Percentiles rank a stretch among this genome's conserved stretches.
Conservation (phyloP, 2,113 vertebrate species). For the Labrus mixtus region DNA sequence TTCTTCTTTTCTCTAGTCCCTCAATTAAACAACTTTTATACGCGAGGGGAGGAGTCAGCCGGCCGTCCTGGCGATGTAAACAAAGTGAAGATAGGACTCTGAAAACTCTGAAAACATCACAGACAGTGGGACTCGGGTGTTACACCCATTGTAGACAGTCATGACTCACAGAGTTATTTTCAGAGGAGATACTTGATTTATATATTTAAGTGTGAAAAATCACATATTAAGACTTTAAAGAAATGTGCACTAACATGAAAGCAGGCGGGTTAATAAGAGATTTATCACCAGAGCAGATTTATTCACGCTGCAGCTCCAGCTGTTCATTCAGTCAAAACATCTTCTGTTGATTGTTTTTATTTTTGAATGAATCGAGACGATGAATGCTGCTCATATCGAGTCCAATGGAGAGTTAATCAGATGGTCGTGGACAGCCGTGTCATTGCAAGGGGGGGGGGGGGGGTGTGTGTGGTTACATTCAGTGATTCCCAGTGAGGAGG, state of each 20-base stretch:
- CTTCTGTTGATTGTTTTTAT: conserved; percentile 52
- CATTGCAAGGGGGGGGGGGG: conserved; percentile 84
- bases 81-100: too few relatives aligned
- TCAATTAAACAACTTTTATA: too few relatives aligned
- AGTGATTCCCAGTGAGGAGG: conserved; percentile 78
- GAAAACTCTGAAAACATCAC: too few relatives aligned
- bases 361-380: conserved; percentile 51
- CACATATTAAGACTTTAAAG: too few relatives aligned
- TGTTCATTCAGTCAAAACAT: conserved; percentile 60
- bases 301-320: conserved; percentile 39
- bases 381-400: conserved; percentile 39
- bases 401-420: conserved; percentile 69
- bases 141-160: too few relatives aligned
- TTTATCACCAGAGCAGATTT: conserved; percentile 42
- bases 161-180: too few relatives aligned
- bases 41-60: too few relatives aligned
- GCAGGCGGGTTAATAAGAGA: conserved; percentile 43
- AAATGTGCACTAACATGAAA: conserved; percentile 21
- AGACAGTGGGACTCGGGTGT: too few relatives aligned
- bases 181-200: too few relatives aligned
- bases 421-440: conserved; percentile 70
- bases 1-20: too few relatives aligned
- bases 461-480: conserved; percentile 79
- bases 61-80: too few relatives aligned
- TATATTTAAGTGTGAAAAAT: too few relatives aligned